phyloP scores from a whole-genome alignment of 2,888 invertebrate genomes.

The Ischnus inquisitorius region DNA sequence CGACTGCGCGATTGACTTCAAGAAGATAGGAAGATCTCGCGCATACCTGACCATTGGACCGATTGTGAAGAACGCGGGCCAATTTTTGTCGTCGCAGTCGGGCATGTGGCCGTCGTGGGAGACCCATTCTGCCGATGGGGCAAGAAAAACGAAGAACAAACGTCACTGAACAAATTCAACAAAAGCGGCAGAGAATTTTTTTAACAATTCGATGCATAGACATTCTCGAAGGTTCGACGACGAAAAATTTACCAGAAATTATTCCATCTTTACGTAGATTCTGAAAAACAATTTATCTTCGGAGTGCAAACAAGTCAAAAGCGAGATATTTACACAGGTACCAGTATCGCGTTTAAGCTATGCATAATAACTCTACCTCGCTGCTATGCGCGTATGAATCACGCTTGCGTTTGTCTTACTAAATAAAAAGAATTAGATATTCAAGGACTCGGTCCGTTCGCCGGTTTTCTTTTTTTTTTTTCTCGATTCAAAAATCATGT shows the following conservation, averaged over 20 bases:
- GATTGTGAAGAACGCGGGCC: conserved; percentile 91
- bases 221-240: conserved; percentile 1
- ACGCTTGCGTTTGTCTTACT: neutral
- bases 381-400: neutral
- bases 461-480: neutral
- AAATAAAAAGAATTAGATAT: neutral
- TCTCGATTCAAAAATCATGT: neutral
- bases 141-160: conserved; percentile 13
- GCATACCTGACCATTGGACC: conserved; percentile 96
- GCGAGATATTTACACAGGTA: conserved; percentile 6
- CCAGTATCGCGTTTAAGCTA: neutral
- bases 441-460: neutral
- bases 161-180: conserved; percentile 17
- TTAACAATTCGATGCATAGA: conserved; percentile 1
- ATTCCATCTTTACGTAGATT: neutral
- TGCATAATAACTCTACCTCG: neutral
- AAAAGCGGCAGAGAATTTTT: neutral
- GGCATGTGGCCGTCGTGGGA: conserved; percentile 91
- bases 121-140: conserved; percentile 84
- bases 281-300: conserved; percentile 11
- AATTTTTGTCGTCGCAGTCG: conserved; percentile 87
- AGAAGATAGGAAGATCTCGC: conserved; percentile 91
- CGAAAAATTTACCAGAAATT: conserved; percentile 27
- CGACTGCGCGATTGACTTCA: conserved; percentile 89
- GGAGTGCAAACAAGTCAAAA: conserved; percentile 12